Evolutionary conservation across 1,140 invertebrate species (phyloP), one percentile per base, ranked within the genome.

Genomic region (Conopomorpha cramerella): DNA sequence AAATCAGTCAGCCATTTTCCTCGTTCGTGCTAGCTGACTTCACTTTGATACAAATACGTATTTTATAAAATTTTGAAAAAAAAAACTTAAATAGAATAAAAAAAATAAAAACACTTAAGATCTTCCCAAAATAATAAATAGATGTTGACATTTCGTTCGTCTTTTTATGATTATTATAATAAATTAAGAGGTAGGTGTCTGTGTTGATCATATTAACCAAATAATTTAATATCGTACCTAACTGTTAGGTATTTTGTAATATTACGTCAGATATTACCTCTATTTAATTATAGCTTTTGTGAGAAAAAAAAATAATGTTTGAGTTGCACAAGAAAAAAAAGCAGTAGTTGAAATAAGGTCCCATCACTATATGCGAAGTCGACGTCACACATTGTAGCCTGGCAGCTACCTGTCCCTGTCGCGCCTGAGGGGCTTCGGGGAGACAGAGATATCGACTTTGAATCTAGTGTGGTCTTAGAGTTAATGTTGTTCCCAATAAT

Each of bases 401-500:
- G 36, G 11, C 36, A 17, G 12, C 13, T 38, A 15, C 12, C 17
- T 10, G 30, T 12, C 18, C 12, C 12, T 13, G 32, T 14, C 18
- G 18, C 7, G 4, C 12, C 17, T 13, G n/a, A 11, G n/a, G 8
- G 17, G 30, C 31, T 19, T 11, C 1, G 12, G n/a, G 8, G 18
- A 26, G 16, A 11, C 31, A 14, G 17, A 3, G 38, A 27, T 29
- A 2, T 8, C n/a, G n/a, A n/a, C n/a, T n/a, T n/a, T n/a, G n/a
- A n/a, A n/a, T n/a, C n/a, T 66, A 65, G 70, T 63, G 55, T 63
- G 53, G 51, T 59, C 55, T 46, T 71, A 71, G 49, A 49, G 48
- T 50, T 67, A 73, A 72, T 72, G 70, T 74, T 74, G 67, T 71
- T 74, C 59, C 63, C 59, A 47, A 74, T 74, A 66, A 64, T 74